Percentiles rank a stretch among this genome's conserved stretches.
Conservation (phyloP, 2,113 vertebrate genomes). For the Callipepla californica region DNA sequence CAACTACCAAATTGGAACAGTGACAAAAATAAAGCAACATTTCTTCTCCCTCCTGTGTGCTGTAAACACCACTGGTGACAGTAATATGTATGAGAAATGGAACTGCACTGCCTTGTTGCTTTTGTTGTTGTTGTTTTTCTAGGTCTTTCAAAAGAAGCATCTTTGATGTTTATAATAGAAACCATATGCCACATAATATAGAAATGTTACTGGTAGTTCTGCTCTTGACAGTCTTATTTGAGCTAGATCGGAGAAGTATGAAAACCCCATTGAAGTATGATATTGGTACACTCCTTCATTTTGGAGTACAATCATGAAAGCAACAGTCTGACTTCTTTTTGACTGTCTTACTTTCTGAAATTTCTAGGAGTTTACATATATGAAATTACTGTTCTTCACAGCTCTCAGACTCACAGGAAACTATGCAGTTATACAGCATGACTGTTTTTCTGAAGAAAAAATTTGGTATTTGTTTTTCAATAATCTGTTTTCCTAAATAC, state of each 20-base stretch:
- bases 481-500: neutral
- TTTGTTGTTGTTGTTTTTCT: neutral
- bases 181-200: neutral
- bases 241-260: neutral
- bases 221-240: neutral
- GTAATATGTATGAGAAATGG: neutral
- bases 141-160: neutral
- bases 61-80: neutral
- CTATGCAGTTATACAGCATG: neutral
- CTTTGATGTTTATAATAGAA: neutral
- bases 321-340: neutral
- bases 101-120: neutral
- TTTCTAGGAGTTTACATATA: neutral
- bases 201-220: neutral
- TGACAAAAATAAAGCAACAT: neutral
- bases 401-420: neutral
- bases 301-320: neutral
- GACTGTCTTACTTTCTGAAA: neutral
- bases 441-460: neutral
- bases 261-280: neutral
- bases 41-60: neutral
- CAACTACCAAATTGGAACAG: neutral
- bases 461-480: rapidly evolving
- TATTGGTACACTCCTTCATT: neutral
- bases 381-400: neutral